Base-by-base conservation (phyloP, 1,140 invertebrate genomes). In the Drosophila oshimai region DNA sequence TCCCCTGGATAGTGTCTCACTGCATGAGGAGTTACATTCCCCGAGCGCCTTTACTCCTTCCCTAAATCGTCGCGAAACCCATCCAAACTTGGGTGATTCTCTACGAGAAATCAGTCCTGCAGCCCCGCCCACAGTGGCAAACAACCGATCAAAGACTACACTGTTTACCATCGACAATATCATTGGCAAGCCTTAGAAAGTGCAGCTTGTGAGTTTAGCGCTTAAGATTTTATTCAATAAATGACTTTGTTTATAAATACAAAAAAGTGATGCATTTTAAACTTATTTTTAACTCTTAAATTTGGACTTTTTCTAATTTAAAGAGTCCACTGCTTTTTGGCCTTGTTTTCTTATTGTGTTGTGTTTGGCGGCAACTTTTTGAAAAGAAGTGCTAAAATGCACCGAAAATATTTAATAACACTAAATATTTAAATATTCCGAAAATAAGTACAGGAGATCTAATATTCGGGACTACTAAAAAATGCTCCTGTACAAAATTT, bases 121-220 rank as follows among this genome's bases (percentile, higher is more conserved):
- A 24, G 6, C 65, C 1, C 22, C 65, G 4, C 15, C 64, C 15
- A 6, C 64, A 17, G 39, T 15, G 20, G 10, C 60, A 33, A 57
- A 12, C 20, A 86, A 51, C 12, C 69, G 62, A 28, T 58, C 71
- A 37, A 86, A 86, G 81, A 80, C 75, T 0, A 86, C 80, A n/a
- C 37, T 65, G 1, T 86, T 86, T 22, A 86, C 80, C 51, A 86
- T 86, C 54, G 80, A 86, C 37, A 86, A 86, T 45, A 86, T 86
- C 12, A 86, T 86, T 49, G 80, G 80, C 36, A 86, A 86, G 28
- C 75, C 72, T 18, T 86, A 61, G 49, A 2, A 9, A 0, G 33
- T 12, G 4, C 7, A 29, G 1, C 2, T 15, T 20, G 17, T 26
- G 0, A n/a, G 0, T 10, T 9, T 18, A n/a, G n/a, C n/a, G n/a